Evolutionary conservation across 2,888 invertebrate genomes (phyloP).

Genomic region (Caenorhabditis macrosperma): DNA sequence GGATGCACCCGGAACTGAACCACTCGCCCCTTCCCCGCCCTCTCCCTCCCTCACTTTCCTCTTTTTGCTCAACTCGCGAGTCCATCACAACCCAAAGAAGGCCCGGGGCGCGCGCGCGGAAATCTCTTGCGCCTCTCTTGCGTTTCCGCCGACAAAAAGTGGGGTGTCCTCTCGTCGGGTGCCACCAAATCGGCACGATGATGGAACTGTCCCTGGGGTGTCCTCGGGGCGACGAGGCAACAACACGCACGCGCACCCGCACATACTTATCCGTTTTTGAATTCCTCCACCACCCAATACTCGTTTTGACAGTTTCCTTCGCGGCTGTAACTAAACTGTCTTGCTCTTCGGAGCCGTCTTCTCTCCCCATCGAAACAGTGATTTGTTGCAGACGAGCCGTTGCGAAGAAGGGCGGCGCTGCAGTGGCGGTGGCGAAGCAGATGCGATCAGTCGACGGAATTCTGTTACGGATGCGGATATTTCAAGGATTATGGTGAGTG

Average conservation of each 20-base stretch:
- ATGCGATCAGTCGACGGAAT: slow-evolving; percentile 56
- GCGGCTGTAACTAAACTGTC: too few species aligned
- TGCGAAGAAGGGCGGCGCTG: slow-evolving; percentile 47
- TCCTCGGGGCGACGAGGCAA: slow-evolving; percentile 7
- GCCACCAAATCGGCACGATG: slow-evolving; percentile 33
- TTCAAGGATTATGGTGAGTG: slow-evolving; percentile 56
- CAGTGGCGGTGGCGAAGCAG: slow-evolving; percentile 58
- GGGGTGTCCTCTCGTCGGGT: slow-evolving; percentile 30
- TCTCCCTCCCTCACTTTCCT: not conserved
- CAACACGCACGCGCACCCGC: not conserved
- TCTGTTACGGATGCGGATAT: slow-evolving; percentile 58
- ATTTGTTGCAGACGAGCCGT: slow-evolving; percentile 50
- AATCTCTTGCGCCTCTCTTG: not conserved
- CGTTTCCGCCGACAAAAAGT: not conserved
- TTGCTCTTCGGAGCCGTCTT: not conserved
- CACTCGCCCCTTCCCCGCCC: not conserved
- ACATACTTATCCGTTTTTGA: slow-evolving; percentile 12
- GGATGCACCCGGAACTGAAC: slow-evolving; percentile 47
- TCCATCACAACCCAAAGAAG: not conserved
- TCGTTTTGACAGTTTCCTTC: slow-evolving; percentile 1
- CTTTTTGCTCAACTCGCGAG: not conserved
- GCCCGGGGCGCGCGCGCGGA: not conserved
- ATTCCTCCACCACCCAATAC: not conserved
- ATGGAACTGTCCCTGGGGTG: slow-evolving; percentile 58
- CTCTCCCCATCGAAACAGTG: not conserved